Conservation (phyloP, 1,140 invertebrate species). For the Brachionus sp. region DNA sequence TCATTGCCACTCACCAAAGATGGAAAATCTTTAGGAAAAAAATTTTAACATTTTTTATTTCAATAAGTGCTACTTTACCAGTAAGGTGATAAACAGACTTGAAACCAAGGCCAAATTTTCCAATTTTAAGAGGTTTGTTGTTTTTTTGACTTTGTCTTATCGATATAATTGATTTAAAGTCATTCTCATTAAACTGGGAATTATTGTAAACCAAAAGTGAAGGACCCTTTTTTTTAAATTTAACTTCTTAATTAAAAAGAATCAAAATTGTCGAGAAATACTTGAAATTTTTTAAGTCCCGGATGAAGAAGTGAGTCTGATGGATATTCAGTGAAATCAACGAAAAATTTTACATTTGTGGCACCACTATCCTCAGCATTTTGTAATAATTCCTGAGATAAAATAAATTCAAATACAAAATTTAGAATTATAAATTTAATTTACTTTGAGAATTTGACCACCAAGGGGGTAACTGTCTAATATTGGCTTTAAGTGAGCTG, state of each 20-base stretch:
- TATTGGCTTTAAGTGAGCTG: constrained; percentile 6
- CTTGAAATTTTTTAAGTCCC: constrained; percentile 16
- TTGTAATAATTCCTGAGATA: constrained; percentile 51
- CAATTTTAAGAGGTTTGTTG: constrained; percentile 52
- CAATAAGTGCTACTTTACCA: constrained; percentile 47
- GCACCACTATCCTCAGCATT: constrained; percentile 61
- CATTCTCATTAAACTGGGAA: constrained; percentile 51
- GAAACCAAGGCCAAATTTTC: constrained; percentile 53
- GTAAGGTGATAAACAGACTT: constrained; percentile 55
- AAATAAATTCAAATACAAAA: background rate
- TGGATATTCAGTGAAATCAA: constrained; percentile 50
- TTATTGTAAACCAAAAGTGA: constrained; percentile 55
- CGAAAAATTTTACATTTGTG: constrained; percentile 53
- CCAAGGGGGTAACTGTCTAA: background rate
- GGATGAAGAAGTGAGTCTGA: constrained; percentile 47
- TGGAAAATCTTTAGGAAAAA: constrained; percentile 50
- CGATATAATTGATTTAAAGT: constrained; percentile 53
- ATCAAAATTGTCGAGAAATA: background rate
- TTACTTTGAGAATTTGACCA: constrained; percentile 29
- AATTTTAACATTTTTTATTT: background rate
- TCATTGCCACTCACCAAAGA: constrained; percentile 51
- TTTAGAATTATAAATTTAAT: background rate
- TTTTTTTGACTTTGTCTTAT: constrained; percentile 52
- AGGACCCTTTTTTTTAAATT: constrained; percentile 51
- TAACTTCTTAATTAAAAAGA: background rate